Base-by-base conservation (phyloP, 2,888 invertebrate species). In the Eupeodes luniger region DNA sequence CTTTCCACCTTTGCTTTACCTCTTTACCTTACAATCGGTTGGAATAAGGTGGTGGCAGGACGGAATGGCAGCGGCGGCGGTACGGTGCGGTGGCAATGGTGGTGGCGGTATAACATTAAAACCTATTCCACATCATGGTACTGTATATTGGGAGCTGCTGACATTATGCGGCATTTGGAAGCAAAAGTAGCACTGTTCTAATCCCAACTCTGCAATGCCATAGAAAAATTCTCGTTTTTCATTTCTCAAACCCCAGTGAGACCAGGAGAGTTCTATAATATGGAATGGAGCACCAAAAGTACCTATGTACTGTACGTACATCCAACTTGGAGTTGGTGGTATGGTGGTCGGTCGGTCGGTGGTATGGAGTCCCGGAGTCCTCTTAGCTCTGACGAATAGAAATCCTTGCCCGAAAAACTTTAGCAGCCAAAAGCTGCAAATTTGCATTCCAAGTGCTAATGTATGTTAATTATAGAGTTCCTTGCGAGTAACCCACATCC, bases 381-480 rank as follows among this genome's bases (percentile, higher is more conserved):
- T 16, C 3, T 27, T 27, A 80, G 67, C 53, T 53, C 69, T 69
- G 69, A 69, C 67, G 76, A 66, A 87, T 70, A 69, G 69, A 85
- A 88, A 85, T 78, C 88, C 81, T 85, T 81, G 74, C 85, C 74
- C 67, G 64, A 88, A 84, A 83, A 87, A 72, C 80, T 87, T 87
- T 51, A 80, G 76, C 80, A 80, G 76, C 61, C 76, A 80, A 80
- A 87, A 81, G 74, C 85, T 88, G 85, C 81, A 85, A 88, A 85
- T 88, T 88, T 88, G 88, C 88, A 88, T 92, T 92, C 91, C 91
- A 92, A 91, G 91, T 91, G 91, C 92, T 93, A 93, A 93, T 93
- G 92, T 92, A 92, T 93, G 92, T 93, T 93, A 93, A 93, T 93
- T 93, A 93, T 91, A 92, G 91, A 91, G 81, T 81, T 81, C 85